phyloP scores from a whole-genome alignment of 2,888 invertebrate species.

The Laspeyria flexula region DNA sequence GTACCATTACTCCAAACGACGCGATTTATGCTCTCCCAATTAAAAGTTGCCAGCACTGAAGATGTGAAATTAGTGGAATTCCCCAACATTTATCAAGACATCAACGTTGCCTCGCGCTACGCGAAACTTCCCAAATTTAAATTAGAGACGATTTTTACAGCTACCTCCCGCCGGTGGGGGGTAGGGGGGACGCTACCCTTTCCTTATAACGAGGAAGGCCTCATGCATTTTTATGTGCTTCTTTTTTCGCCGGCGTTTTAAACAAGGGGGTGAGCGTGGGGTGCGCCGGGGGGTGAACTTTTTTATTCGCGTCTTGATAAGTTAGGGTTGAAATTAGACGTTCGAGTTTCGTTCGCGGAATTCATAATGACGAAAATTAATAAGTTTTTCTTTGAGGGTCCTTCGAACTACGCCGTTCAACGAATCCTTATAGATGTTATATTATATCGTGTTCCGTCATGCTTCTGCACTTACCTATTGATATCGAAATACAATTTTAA shows the following conservation, averaged over 20 bases:
- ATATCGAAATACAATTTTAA: background rate
- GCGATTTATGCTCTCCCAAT: conserved; percentile 83
- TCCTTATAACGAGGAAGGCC: conserved; percentile 87
- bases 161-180: conserved; percentile 79
- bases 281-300: conserved; percentile 82
- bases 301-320: conserved; percentile 87
- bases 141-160: conserved; percentile 87
- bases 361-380: conserved; percentile 87
- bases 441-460: conserved; percentile 21
- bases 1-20: conserved; percentile 68
- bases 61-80: conserved; percentile 84
- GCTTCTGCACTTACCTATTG: conserved; percentile 1
- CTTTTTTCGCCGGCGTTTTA: conserved; percentile 87
- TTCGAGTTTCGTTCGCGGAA: conserved; percentile 86
- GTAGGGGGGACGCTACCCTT: conserved; percentile 81
- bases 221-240: conserved; percentile 88
- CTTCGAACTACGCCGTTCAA: conserved; percentile 64
- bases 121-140: conserved; percentile 86
- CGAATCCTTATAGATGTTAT: conserved; percentile 54
- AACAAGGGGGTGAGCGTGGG: conserved; percentile 85
- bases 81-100: conserved; percentile 85
- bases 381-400: conserved; percentile 84
- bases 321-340: conserved; percentile 87
- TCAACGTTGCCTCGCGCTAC: conserved; percentile 81
- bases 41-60: conserved; percentile 82